These are phyloP conservation scores for Syrphus vitripennis DNA, from an alignment of 2,888 invertebrate species.

Conservation along the genomic window DNA sequence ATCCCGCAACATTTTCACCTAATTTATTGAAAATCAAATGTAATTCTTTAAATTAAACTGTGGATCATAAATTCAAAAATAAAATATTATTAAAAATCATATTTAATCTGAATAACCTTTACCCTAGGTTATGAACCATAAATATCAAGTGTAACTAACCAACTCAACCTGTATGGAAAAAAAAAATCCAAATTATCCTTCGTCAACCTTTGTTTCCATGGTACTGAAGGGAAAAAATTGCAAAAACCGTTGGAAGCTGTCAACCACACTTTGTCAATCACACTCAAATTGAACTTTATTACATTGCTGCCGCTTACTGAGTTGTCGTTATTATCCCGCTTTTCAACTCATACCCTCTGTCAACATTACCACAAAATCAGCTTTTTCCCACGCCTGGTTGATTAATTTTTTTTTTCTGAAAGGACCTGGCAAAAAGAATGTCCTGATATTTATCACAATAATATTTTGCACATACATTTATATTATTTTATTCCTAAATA, in stretches of 20 bases:
- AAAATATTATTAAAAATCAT: too few species aligned
- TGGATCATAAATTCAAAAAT: too few species aligned
- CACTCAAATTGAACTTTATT: constrained; percentile 39
- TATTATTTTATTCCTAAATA: constrained; percentile 24
- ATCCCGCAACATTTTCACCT: too few species aligned
- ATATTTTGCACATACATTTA: constrained; percentile 30
- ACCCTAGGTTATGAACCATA: background rate
- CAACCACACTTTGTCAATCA: constrained; percentile 58
- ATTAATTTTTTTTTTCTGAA: background rate
- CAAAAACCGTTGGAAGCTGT: constrained; percentile 23
- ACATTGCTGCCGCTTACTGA: constrained; percentile 19
- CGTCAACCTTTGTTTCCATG: background rate
- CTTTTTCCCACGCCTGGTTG: constrained; percentile 10
- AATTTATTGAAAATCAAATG: too few species aligned
- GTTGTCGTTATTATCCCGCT: constrained; percentile 26
- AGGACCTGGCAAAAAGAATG: constrained; percentile 4
- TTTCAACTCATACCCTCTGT: background rate
- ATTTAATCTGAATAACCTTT: too few species aligned
- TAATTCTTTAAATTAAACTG: too few species aligned
- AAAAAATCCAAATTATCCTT: background rate
- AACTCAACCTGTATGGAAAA: too few species aligned
- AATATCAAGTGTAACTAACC: background rate
- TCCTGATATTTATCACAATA: constrained; percentile 36
- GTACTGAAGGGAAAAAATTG: background rate
- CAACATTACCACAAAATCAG: constrained; percentile 6